Conservation (phyloP, 1,140 invertebrate genomes). For the Platorchestia sp. region DNA sequence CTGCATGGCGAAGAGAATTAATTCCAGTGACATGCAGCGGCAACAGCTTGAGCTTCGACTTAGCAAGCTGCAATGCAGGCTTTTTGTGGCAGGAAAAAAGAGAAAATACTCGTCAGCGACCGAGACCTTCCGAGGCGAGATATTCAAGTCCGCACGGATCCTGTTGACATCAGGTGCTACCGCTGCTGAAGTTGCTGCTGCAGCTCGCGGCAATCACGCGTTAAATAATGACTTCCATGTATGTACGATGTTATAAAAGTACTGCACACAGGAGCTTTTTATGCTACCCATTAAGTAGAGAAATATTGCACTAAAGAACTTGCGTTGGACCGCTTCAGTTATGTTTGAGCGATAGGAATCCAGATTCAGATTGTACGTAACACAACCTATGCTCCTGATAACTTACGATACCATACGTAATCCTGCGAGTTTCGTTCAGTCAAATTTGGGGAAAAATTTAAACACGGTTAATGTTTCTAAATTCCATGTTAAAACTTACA, state of each 20-base stretch:
- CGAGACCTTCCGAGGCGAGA: not conserved
- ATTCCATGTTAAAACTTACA: too few species aligned
- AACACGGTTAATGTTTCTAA: too few species aligned
- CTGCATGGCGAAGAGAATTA: not conserved
- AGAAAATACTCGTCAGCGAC: not conserved
- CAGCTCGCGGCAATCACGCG: too few species aligned
- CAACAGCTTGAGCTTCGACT: conserved; percentile 2
- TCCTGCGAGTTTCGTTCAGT: not conserved
- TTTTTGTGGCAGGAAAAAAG: not conserved
- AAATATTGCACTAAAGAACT: not conserved
- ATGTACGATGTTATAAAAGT: not conserved
- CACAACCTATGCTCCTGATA: too few species aligned
- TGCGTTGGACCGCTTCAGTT: not conserved
- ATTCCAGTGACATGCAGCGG: not conserved
- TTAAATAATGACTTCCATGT: not conserved
- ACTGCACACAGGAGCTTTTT: not conserved
- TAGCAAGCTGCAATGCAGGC: conserved; percentile 9
- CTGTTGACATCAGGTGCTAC: not conserved
- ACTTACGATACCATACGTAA: too few species aligned
- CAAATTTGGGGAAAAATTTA: not conserved
- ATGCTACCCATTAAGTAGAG: not conserved
- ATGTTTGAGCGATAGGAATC: not conserved
- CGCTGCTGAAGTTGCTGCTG: not conserved
- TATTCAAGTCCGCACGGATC: not conserved
- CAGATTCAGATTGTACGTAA: too few species aligned